A percentile compares a stretch with the other conserved stretches of the same genome.
These are phyloP conservation scores for Drosophila elegans DNA, from an alignment of 1,140 invertebrate genomes.

Conservation along the genomic window DNA sequence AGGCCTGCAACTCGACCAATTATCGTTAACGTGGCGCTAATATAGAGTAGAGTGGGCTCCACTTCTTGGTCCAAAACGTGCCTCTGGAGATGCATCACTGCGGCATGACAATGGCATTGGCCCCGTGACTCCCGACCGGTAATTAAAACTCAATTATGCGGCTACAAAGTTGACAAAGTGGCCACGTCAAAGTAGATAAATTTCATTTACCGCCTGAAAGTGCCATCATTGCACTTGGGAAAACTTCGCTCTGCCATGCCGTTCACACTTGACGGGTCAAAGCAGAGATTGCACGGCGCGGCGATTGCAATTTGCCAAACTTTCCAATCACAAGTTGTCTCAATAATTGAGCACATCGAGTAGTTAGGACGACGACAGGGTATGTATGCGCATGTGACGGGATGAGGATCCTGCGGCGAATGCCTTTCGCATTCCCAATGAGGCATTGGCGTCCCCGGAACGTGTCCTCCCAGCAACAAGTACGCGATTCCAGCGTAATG, in stretches of 20 bases:
- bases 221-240: slow-evolving; percentile 39
- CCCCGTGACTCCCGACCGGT: slow-evolving; percentile 13
- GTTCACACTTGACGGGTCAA: slow-evolving; percentile 47
- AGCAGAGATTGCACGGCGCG: slow-evolving; percentile 36
- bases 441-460: slow-evolving; percentile 11
- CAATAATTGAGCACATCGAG: slow-evolving; percentile 40
- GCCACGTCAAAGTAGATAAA: slow-evolving; percentile 50
- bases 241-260: slow-evolving; percentile 14
- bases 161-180: slow-evolving; percentile 60
- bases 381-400: slow-evolving; percentile 7
- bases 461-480: slow-evolving; percentile 58
- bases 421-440: slow-evolving; percentile 55
- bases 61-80: slow-evolving; percentile 23
- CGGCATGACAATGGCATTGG: slow-evolving; percentile 17
- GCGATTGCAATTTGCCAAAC: slow-evolving; percentile 37
- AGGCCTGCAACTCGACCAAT: slow-evolving; percentile 42
- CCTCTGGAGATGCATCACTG: slow-evolving; percentile 16
- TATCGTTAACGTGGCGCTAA: slow-evolving; percentile 42
- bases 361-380: neutral
- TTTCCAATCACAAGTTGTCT: slow-evolving; percentile 54
- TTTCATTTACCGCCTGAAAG: slow-evolving; percentile 47
- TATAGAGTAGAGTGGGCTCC: slow-evolving; percentile 4
- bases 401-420: slow-evolving; percentile 19
- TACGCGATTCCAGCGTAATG: slow-evolving; percentile 39
- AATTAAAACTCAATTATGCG: slow-evolving; percentile 76